Evolutionary conservation across 2,888 invertebrate species (phyloP).

Genomic region (Lasioglossum leucozonium): DNA sequence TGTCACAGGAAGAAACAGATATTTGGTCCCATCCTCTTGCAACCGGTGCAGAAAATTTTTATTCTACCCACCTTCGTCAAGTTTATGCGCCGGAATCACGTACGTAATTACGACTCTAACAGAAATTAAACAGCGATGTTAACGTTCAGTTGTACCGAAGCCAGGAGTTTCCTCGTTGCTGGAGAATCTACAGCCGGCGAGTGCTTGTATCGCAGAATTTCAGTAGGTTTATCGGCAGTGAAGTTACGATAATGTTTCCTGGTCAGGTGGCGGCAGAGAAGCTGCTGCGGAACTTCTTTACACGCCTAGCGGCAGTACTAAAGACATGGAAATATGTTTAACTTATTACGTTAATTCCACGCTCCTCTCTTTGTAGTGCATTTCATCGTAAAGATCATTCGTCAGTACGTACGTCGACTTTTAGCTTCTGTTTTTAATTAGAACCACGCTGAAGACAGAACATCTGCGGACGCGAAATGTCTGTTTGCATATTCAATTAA

Average conservation of each 20-base stretch:
- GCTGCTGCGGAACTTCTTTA: conserved; percentile 17
- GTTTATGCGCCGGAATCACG: conserved; percentile 4
- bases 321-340: conserved; percentile 3
- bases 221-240: conserved; percentile 42
- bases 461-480: neutral
- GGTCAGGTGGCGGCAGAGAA: conserved; percentile 37
- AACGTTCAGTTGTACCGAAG: conserved; percentile 46
- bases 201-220: conserved; percentile 45
- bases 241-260: conserved; percentile 45
- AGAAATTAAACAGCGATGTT: conserved; percentile 51
- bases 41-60: neutral
- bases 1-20: neutral
- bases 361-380: neutral
- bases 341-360: conserved; percentile 8
- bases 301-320: neutral
- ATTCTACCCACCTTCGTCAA: neutral
- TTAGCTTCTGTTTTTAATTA: neutral
- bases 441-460: neutral
- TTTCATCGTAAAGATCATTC: neutral
- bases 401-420: neutral
- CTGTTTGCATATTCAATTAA: neutral
- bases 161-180: neutral
- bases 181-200: conserved; percentile 1
- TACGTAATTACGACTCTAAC: conserved; percentile 42
- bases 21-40: neutral